Evolutionary conservation across 2,113 vertebrate genomes (phyloP), one percentile per base, ranked within the genome.

Genomic region (Acinonyx jubatus): DNA sequence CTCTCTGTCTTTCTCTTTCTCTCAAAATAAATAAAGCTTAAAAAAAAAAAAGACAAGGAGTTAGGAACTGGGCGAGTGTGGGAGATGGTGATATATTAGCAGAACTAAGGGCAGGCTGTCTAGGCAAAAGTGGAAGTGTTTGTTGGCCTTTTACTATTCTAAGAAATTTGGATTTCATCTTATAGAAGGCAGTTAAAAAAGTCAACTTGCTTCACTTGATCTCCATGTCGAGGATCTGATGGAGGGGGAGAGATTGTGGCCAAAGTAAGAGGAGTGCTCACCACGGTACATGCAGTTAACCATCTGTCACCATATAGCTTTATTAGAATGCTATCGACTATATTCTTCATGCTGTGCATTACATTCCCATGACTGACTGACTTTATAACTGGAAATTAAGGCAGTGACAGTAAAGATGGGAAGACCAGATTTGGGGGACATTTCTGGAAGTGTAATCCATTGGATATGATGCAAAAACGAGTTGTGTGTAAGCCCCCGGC

Each of bases 111-210:
- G 6, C 84, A 69, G 79, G 23, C 68, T 61, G 16, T 79, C 90
- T n/a, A 65, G 36, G 93, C 36, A 33, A 81, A 12, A 57, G 25
- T 45, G 18, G 41, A 76, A 92, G 29, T 48, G 33, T 63, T 31
- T n/a, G 18, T 41, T 92, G 88, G 33, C 27, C 52, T 92, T 97
- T 87, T 25, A 31, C 31, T 84, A 15, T 57, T 80, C 71, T 88
- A 55, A 84, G 89, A 92, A 80, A 76, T 79, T 61, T 68, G 52
- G 65, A 14, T 84, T 82, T 97, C 91, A 48, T 63, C 85, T 45
- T 8, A 0, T 41, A 65, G 80, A 91, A 69, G 92, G 21, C 33
- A 84, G 61, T 68, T 86, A 1, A 76, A 33, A 96, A 92, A 57
- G 27, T 71, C 48, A 94, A 1, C 85, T 73, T 93, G 8, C 68